Percentiles rank a stretch among this genome's conserved stretches.
These are phyloP conservation scores for Platycercus adscitus DNA, from an alignment of 2,113 vertebrate species.

Conservation along the genomic window DNA sequence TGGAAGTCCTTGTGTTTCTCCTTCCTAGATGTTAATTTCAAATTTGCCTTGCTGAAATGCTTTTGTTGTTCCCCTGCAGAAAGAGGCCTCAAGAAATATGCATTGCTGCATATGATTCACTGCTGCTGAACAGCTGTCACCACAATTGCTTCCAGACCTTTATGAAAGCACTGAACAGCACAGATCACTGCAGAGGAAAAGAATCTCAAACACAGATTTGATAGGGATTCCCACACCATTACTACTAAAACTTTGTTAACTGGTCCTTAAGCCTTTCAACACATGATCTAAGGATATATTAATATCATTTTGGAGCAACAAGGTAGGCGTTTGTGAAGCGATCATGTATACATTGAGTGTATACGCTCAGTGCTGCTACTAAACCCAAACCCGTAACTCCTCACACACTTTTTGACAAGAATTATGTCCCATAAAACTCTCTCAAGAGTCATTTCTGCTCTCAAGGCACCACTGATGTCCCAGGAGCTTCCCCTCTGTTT, in stretches of 20 bases:
- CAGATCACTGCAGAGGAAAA: background rate
- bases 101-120: background rate
- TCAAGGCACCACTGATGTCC: background rate
- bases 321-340: background rate
- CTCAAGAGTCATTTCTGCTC: background rate
- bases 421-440: background rate
- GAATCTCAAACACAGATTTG: background rate
- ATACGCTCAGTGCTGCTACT: background rate
- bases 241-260: background rate
- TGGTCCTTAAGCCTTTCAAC: background rate
- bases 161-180: background rate
- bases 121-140: background rate
- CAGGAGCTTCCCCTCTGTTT: background rate
- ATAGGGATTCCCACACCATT: background rate
- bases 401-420: background rate
- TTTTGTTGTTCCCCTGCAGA: background rate
- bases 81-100: background rate
- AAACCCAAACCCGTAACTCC: background rate
- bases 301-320: background rate
- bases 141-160: background rate
- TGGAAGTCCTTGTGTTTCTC: background rate
- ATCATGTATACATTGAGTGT: background rate
- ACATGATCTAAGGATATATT: background rate
- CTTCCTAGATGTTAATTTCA: background rate
- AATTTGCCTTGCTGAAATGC: background rate